phyloP scores from a whole-genome alignment of 2,797 vertebrate species.

The Tapera naevia region DNA sequence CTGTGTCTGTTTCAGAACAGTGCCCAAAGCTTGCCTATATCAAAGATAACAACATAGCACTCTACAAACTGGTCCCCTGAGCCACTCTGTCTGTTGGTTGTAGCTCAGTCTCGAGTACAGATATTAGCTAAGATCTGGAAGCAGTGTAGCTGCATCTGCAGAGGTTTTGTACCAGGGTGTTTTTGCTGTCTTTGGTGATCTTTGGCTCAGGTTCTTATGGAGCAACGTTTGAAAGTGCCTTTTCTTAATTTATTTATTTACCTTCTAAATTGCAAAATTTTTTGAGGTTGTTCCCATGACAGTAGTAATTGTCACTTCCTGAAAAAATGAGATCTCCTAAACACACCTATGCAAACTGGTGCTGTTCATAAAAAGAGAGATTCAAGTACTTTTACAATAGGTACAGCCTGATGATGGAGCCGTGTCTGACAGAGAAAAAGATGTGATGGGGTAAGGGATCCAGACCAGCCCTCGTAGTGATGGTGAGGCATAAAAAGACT shows the following conservation, averaged over 20 bases:
- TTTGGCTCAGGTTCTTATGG: background rate
- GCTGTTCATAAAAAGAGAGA: background rate
- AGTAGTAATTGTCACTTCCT: conserved; percentile 83
- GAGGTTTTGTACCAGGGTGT: background rate
- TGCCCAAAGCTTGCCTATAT: background rate
- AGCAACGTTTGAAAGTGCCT: background rate
- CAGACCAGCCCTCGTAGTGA: background rate
- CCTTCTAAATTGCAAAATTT: conserved; percentile 76
- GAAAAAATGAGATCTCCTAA: background rate
- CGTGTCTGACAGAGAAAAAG: background rate
- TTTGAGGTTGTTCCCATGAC: conserved; percentile 83
- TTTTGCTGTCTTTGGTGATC: background rate
- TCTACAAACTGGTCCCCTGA: background rate
- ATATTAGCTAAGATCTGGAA: background rate
- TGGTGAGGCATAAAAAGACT: background rate
- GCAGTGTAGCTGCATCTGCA: background rate
- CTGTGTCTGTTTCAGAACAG: background rate
- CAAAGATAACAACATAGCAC: background rate
- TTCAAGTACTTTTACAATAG: background rate
- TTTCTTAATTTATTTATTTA: conserved; percentile 72
- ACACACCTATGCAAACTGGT: background rate
- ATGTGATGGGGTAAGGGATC: background rate
- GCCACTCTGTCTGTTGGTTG: background rate
- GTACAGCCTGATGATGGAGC: background rate
- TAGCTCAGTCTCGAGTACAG: background rate